These are phyloP conservation scores for Temnothorax rugatulus DNA, from an alignment of 2,888 invertebrate genomes.

Conservation along the genomic window DNA sequence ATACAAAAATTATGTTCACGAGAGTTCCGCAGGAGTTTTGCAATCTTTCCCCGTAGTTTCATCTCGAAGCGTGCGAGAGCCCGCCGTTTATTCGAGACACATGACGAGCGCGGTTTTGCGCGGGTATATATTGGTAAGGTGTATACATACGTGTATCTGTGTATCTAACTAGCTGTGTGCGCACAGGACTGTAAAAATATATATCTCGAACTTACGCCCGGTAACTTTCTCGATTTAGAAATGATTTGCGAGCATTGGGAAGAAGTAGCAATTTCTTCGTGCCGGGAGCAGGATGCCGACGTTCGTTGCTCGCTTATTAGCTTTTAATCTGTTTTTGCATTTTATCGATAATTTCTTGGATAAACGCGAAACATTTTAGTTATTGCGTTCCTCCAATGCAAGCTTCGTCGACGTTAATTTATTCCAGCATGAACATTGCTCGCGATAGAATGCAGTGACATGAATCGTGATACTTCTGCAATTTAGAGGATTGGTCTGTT, in stretches of 20 bases:
- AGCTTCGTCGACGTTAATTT: background rate
- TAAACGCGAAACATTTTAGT: conserved; percentile 29
- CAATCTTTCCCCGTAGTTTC: conserved; percentile 80
- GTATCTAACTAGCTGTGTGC: conserved; percentile 11
- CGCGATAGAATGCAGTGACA: background rate
- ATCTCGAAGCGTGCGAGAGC: conserved; percentile 67
- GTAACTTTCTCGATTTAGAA: conserved; percentile 81
- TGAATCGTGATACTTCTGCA: background rate
- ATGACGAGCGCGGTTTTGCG: conserved; percentile 76
- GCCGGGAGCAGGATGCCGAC: background rate
- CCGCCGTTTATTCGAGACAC: conserved; percentile 80
- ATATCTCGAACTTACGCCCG: conserved; percentile 66
- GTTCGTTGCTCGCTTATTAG: conserved; percentile 38
- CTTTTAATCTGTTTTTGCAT: conserved; percentile 64
- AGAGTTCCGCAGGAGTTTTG: conserved; percentile 82
- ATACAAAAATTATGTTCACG: conserved; percentile 85
- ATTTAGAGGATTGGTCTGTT: background rate
- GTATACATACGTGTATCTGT: conserved; percentile 26
- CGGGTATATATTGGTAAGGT: conserved; percentile 46
- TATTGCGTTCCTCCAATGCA: conserved; percentile 1
- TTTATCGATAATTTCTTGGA: conserved; percentile 21
- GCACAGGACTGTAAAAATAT: conserved; percentile 57
- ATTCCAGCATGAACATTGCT: background rate
- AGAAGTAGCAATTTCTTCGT: conserved; percentile 53
- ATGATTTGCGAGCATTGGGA: conserved; percentile 72